phyloP scores from a whole-genome alignment of 2,888 invertebrate genomes.

The Lissonota sp. region DNA sequence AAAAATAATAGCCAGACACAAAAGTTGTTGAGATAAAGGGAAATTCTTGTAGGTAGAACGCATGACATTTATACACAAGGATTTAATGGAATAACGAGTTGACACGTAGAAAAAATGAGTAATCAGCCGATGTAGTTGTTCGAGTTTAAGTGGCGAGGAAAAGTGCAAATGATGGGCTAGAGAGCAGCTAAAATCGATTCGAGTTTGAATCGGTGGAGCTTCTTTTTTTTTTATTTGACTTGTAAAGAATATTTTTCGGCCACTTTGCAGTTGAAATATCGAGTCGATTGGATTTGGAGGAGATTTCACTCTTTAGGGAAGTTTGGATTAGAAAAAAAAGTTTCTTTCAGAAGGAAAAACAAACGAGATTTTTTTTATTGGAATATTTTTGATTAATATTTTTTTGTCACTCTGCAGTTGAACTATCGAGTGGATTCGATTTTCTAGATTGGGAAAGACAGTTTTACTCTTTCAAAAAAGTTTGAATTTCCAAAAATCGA shows the following conservation, averaged over 20 bases:
- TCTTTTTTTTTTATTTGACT: neutral
- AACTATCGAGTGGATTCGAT: too few relatives aligned
- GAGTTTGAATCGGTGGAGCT: too few relatives aligned
- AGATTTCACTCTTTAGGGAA: neutral
- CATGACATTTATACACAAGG: conserved; percentile 35
- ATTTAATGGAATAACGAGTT: conserved; percentile 45
- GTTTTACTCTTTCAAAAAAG: too few relatives aligned
- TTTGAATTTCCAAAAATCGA: too few relatives aligned
- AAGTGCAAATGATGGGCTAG: neutral
- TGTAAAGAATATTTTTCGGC: too few relatives aligned
- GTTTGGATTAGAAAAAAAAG: neutral
- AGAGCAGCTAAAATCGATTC: conserved; percentile 15
- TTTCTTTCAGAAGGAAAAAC: too few relatives aligned
- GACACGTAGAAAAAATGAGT: conserved; percentile 46
- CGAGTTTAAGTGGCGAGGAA: neutral
- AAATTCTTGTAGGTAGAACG: too few relatives aligned
- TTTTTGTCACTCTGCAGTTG: too few relatives aligned
- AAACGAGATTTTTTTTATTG: too few relatives aligned
- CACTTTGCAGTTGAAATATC: too few relatives aligned
- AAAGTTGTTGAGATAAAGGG: neutral
- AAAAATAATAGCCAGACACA: neutral
- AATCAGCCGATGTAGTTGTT: conserved; percentile 38
- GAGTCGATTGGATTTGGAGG: neutral
- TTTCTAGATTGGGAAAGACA: too few relatives aligned
- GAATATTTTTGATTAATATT: too few relatives aligned